Evolutionary conservation across 2,113 vertebrate genomes (phyloP).

Genomic region (Vanacampus margaritifer): DNA sequence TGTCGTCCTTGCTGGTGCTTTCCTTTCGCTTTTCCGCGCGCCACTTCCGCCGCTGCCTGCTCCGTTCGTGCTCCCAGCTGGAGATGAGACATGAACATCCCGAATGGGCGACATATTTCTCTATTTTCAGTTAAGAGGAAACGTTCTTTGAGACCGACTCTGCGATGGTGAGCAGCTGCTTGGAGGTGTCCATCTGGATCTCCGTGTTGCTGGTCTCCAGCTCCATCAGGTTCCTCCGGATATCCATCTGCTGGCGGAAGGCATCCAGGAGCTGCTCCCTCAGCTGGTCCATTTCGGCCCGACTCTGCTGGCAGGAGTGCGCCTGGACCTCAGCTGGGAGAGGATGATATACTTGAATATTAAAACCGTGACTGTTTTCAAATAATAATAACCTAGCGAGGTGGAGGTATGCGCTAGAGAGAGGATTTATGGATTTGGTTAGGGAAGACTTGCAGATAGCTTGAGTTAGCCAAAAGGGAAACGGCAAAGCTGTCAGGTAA

Average conservation of each 20-base stretch:
- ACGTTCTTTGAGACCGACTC: constrained; percentile 72
- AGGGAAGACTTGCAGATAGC: too few relatives aligned
- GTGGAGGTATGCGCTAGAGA: not conserved
- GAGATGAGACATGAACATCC: not conserved
- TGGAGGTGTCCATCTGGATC: constrained; percentile 81
- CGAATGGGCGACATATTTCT: not conserved
- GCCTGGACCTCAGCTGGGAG: constrained; percentile 82
- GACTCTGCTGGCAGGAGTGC: constrained; percentile 72
- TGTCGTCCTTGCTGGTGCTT: constrained; percentile 77
- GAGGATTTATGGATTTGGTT: too few relatives aligned
- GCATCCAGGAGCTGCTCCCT: constrained; percentile 80
- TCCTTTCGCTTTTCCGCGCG: constrained; percentile 78
- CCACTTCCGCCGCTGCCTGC: constrained; percentile 73
- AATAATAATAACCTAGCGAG: not conserved
- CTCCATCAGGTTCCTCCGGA: constrained; percentile 80
- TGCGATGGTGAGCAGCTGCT: constrained; percentile 80
- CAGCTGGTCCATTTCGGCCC: constrained; percentile 76
- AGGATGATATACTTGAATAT: not conserved
- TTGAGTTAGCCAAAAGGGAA: not conserved
- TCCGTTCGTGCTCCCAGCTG: constrained; percentile 86
- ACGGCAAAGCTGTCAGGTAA: too few relatives aligned
- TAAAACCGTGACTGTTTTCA: not conserved
- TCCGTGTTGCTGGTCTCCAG: constrained; percentile 84
- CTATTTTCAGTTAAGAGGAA: not conserved
- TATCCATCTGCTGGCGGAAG: constrained; percentile 85